phyloP scores from a whole-genome alignment of 2,797 vertebrate species.

The Bradypus variegatus region DNA sequence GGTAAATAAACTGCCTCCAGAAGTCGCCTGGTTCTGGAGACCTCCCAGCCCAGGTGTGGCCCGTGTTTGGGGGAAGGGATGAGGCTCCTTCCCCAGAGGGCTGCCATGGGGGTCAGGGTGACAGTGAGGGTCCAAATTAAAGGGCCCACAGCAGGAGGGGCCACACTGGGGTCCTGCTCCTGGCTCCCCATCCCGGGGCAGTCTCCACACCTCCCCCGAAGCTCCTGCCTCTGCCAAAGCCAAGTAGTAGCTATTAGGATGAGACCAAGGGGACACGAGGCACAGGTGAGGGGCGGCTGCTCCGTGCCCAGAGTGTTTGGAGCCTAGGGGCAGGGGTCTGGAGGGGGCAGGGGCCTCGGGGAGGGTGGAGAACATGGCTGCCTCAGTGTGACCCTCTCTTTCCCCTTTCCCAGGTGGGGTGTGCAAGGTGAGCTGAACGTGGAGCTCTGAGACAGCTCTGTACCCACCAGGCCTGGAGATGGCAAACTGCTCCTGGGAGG shows the following conservation, averaged over 20 bases:
- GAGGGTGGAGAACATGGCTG: fast-evolving
- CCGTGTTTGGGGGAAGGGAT: not conserved
- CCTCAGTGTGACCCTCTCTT: not conserved
- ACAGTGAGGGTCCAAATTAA: too few species aligned
- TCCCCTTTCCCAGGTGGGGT: not conserved
- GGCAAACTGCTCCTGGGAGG: slow-evolving; percentile 64
- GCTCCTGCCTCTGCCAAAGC: not conserved
- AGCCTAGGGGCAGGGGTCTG: not conserved
- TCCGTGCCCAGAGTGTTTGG: too few species aligned
- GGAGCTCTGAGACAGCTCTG: not conserved
- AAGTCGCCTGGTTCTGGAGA: not conserved
- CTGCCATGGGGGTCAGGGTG: not conserved
- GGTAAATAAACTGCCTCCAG: too few species aligned
- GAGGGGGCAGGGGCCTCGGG: not conserved
- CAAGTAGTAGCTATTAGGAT: not conserved
- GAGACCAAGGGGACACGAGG: not conserved
- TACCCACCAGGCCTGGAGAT: slow-evolving; percentile 1
- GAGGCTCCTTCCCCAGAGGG: not conserved
- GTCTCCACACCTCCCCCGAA: not conserved
- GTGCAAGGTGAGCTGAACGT: not conserved
- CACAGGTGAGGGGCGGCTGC: not conserved
- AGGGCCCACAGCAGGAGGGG: not conserved
- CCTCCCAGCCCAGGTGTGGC: not conserved
- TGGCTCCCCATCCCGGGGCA: not conserved
- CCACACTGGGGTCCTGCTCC: fast-evolving